Evolutionary conservation across 2,888 invertebrate genomes (phyloP).

Genomic region (Hesperia comma): DNA sequence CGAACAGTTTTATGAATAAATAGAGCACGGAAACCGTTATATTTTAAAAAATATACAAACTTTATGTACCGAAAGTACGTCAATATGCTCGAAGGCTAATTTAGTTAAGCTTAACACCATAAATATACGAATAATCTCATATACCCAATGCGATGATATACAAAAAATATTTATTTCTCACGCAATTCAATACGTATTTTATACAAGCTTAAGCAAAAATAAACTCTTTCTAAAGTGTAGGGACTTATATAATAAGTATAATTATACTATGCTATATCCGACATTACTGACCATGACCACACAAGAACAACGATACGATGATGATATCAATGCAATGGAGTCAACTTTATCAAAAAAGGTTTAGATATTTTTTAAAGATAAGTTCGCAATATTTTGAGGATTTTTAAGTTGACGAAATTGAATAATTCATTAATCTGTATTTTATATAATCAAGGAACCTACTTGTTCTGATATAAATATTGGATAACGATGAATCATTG

Average conservation of each 20-base stretch:
- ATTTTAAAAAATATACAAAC: constrained; percentile 48
- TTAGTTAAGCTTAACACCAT: constrained; percentile 60
- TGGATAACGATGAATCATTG: no score
- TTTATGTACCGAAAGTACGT: constrained; percentile 39
- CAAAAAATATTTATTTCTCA: constrained; percentile 77
- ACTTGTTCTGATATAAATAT: no score
- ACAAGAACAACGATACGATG: constrained; percentile 42
- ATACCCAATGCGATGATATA: constrained; percentile 72
- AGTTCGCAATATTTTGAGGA: no score
- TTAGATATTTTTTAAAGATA: no score
- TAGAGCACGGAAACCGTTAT: constrained; percentile 40
- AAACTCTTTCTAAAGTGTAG: constrained; percentile 71
- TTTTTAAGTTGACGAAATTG: no score
- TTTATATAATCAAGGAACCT: no score
- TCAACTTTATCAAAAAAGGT: no score
- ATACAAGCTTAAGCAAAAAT: constrained; percentile 83
- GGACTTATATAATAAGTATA: constrained; percentile 52
- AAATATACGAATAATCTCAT: constrained; percentile 51
- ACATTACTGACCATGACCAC: constrained; percentile 56
- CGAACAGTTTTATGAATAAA: constrained; percentile 44
- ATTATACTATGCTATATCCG: constrained; percentile 50
- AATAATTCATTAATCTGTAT: no score
- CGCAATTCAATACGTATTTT: constrained; percentile 74
- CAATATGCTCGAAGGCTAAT: constrained; percentile 62
- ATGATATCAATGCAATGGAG: constrained; percentile 12